Base-by-base conservation (phyloP, 2,797 vertebrate genomes). In the Enteromius argenteus region DNA sequence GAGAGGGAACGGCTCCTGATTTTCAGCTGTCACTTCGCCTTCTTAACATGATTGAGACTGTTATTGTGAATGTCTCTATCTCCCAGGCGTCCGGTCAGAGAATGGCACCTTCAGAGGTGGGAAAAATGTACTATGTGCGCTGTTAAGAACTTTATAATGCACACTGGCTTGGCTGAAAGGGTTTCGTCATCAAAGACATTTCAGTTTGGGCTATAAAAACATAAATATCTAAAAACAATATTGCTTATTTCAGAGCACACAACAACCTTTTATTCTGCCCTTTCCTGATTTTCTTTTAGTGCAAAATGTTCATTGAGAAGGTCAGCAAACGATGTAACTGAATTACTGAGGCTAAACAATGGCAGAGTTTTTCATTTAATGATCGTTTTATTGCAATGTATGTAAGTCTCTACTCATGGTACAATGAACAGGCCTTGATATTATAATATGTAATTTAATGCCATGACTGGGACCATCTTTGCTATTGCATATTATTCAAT, bases 251-350 rank as follows among this genome's bases (percentile, higher is more conserved):
- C 17, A 30, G 21, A 42, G 71, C 6, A 69, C 73, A 49, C 62
- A 32, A 35, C 68, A 75, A 60, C 80, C 80, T 72, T 85, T 89
- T 74, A 76, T 79, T 88, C 74, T 74, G 78, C 71, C 83, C 58
- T 86, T 86, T 83, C 35, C 75, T 78, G 69, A 60, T 84, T 89
- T 87, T 87, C 87, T 67, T 78, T 76, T 83, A 67, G 87, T 89
- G 77, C 86, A 87, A 84, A 88, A 87, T 84, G 66, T 81, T 49
- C 86, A 78, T 78, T 42, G 46, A 83, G 81, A 81, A 86, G 79
- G 85, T 86, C 39, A 87, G 49, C 49, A 27, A 77, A 73, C 62
- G 5, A 35, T 72, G 75, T 78, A 72, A 86, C 44, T 81, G 11
- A 88, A 80, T 88, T 86, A 85, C 81, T 37, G 60, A 72, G 56